Base-by-base conservation (phyloP, 1,140 invertebrate species). In the Penaeus indicus region DNA sequence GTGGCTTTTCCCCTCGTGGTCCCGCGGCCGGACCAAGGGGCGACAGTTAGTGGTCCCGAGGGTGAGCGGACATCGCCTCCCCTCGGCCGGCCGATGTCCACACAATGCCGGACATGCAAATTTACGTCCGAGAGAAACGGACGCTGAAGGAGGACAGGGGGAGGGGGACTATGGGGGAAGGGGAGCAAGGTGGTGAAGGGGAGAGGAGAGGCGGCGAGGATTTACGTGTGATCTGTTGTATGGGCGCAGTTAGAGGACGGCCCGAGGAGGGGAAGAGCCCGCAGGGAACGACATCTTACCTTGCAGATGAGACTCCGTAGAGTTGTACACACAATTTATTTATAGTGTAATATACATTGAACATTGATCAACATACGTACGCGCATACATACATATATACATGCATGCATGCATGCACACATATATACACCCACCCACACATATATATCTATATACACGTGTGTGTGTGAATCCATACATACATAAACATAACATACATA, bases 21-120 rank as follows among this genome's bases (percentile, higher is more conserved):
- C 64, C 72, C 85, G 64, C 22, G 62, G 69, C 67, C 60, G 85
- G 85, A 81, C 62, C 85, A 79, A 87, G 85, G 85, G 85, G 78
- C 69, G 85, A 87, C 85, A 87, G 85, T 87, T 87, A 87, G 78
- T 69, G 78, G 85, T 72, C 85, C 85, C 85, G 38, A 63, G 85
- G 85, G 85, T 21, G 54, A 38, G 27, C 19, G 64, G 19, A 75
- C 78, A 25, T 38, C 42, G 42, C 63, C 62, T 62, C 79, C 85
- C 79, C 72, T 32, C 62, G 85, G 78, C 85, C 67, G 42, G 42
- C 32, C 85, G 54, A 63, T 82, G 85, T 87, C 85, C 78, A 69
- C 85, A 82, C 85, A 64, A 80, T 60, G 32, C 78, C 25, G 47
- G 64, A 87, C 85, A 87, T 87, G 85, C 85, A 87, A 87, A 87